Evolutionary conservation across 2,797 vertebrate genomes (phyloP).

Genomic region (Nothura maculosa): DNA sequence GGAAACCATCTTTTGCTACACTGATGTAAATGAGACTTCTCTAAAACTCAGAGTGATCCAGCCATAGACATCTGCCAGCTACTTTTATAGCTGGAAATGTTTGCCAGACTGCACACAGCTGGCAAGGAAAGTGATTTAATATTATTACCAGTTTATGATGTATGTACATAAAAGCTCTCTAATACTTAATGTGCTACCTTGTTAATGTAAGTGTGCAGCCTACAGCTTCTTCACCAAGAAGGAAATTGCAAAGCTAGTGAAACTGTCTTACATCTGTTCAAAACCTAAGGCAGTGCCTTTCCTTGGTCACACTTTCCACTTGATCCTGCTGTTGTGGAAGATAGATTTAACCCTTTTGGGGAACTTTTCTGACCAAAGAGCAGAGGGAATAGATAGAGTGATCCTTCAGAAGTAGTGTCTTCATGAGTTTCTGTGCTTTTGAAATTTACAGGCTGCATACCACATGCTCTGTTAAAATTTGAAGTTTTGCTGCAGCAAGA

Average conservation of each 20-base stretch:
- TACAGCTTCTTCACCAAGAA: not conserved
- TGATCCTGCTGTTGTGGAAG: not conserved
- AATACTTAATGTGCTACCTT: not conserved
- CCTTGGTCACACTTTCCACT: not conserved
- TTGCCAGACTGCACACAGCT: not conserved
- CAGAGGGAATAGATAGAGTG: not conserved
- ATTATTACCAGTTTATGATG: not conserved
- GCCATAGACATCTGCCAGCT: not conserved
- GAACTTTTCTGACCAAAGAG: not conserved
- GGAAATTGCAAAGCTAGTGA: not conserved
- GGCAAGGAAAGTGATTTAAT: not conserved
- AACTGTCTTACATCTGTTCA: not conserved
- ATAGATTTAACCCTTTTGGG: not conserved
- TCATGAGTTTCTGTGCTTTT: not conserved
- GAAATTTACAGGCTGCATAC: not conserved
- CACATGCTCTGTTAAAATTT: not conserved
- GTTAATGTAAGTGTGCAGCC: not conserved
- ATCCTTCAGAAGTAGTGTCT: not conserved
- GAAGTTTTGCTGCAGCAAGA: not conserved
- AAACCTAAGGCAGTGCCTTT: not conserved
- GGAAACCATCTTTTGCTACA: not conserved
- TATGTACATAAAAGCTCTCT: not conserved
- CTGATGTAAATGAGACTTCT: not conserved
- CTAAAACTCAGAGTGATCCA: not conserved
- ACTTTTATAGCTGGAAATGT: not conserved